phyloP scores from a whole-genome alignment of 2,797 vertebrate species.

The Choloepus didactylus region DNA sequence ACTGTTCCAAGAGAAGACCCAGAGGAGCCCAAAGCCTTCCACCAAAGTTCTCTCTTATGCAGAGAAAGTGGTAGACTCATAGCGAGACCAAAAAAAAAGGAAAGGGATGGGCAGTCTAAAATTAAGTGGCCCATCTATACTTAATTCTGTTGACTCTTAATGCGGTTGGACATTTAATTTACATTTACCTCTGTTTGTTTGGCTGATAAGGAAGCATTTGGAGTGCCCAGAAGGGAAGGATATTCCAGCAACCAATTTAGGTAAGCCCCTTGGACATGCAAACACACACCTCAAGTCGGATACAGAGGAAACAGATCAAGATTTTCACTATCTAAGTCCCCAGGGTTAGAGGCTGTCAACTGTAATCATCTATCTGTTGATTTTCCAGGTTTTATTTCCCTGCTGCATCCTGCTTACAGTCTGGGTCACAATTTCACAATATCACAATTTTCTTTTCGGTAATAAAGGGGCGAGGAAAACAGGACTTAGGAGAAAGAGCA shows the following conservation, averaged over 20 bases:
- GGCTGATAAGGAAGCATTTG: slow-evolving; percentile 37
- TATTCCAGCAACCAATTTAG: background rate
- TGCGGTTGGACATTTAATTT: slow-evolving; percentile 54
- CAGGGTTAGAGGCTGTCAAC: background rate
- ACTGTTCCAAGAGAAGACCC: background rate
- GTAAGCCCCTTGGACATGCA: background rate
- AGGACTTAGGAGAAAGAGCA: background rate
- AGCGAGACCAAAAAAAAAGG: background rate
- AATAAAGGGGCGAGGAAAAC: background rate
- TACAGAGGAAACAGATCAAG: background rate
- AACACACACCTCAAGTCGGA: slow-evolving; percentile 37
- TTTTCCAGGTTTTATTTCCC: background rate
- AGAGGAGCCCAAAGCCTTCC: slow-evolving; percentile 46
- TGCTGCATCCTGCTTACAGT: background rate
- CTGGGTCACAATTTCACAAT: background rate
- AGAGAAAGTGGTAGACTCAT: background rate
- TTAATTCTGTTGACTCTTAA: slow-evolving; percentile 64
- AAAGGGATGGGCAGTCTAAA: background rate
- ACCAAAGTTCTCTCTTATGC: slow-evolving; percentile 18
- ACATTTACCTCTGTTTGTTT: slow-evolving; percentile 64
- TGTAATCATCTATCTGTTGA: slow-evolving; percentile 43
- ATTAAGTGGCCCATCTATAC: slow-evolving; percentile 32
- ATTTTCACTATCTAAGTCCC: slow-evolving; percentile 38
- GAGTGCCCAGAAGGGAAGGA: background rate
- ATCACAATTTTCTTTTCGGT: background rate